Evolutionary conservation across 30 jellyfish, hydroid and myxozoan species (phyloP).

Genomic region (Catostylus mosaicus): DNA sequence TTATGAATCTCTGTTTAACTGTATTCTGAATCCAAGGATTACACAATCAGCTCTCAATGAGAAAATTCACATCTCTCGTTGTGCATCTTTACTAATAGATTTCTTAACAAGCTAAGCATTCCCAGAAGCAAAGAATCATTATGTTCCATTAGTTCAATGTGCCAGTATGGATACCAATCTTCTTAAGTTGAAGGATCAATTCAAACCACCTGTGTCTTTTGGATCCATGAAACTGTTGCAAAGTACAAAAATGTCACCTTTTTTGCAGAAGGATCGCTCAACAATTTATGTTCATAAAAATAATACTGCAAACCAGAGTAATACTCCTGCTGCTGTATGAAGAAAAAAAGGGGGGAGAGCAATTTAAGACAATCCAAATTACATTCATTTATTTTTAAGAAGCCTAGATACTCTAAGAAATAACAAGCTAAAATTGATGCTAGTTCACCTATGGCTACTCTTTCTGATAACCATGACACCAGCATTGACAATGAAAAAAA

Average conservation of each 20-base stretch:
- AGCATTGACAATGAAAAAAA: not conserved
- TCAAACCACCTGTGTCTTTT: not conserved
- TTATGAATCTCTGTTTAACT: constrained; percentile 20
- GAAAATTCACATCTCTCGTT: constrained; percentile 39
- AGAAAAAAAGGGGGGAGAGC: too few species aligned
- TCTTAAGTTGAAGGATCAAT: not conserved
- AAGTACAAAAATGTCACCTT: not conserved
- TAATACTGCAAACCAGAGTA: not conserved
- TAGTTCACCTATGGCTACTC: not conserved
- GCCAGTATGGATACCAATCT: not conserved
- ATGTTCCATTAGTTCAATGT: constrained; percentile 24
- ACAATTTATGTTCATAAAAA: not conserved
- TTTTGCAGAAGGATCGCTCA: not conserved
- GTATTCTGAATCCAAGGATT: constrained; percentile 16
- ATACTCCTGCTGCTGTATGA: too few species aligned
- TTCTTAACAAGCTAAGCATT: constrained; percentile 1
- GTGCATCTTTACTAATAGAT: constrained; percentile 41
- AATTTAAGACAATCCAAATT: too few species aligned
- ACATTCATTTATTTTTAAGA: not conserved
- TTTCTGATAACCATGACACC: not conserved
- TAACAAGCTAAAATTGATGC: not conserved
- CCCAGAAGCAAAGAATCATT: constrained; percentile 29
- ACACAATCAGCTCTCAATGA: not conserved
- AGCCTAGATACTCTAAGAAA: not conserved
- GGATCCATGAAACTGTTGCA: constrained; percentile 5